Evolutionary conservation across 1,140 invertebrate species (phyloP).

Genomic region (Zaprionus capensis): DNA sequence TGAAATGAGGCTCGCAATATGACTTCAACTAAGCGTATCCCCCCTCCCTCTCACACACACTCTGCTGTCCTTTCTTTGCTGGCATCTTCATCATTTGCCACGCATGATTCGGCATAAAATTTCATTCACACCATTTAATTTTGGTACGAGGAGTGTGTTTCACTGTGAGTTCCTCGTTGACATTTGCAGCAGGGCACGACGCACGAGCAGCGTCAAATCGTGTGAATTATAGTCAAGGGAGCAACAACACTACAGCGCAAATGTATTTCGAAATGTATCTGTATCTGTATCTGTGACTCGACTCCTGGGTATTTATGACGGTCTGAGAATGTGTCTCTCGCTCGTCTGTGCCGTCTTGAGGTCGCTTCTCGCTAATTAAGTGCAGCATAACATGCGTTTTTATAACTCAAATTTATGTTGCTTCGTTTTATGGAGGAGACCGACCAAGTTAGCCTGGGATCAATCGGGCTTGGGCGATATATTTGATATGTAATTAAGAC

Average conservation of each 20-base stretch:
- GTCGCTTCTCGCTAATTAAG: constrained; percentile 76
- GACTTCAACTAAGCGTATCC: constrained; percentile 60
- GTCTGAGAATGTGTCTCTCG: constrained; percentile 15
- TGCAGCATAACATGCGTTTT: constrained; percentile 80
- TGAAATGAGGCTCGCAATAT: constrained; percentile 72
- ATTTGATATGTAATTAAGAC: constrained; percentile 81
- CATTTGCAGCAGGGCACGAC: constrained; percentile 53
- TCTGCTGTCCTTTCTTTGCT: constrained; percentile 13
- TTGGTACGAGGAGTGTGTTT: constrained; percentile 26
- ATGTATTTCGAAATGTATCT: constrained; percentile 12
- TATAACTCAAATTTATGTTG: constrained; percentile 82
- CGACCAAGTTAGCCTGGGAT: constrained; percentile 47
- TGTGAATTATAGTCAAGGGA: constrained; percentile 64
- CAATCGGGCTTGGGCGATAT: constrained; percentile 71
- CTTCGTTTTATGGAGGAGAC: constrained; percentile 61
- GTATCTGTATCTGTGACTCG: constrained; percentile 17
- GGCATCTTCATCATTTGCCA: constrained; percentile 79
- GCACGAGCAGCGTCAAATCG: constrained; percentile 65
- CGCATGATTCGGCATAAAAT: constrained; percentile 83
- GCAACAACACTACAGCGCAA: background rate
- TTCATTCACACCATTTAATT: constrained; percentile 82
- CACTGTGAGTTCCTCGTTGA: constrained; percentile 65
- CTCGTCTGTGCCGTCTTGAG: constrained; percentile 30
- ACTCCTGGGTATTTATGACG: constrained; percentile 44
- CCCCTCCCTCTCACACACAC: constrained; percentile 1